phyloP scores from a whole-genome alignment of 2,113 vertebrate genomes.

The Hemicordylus capensis region DNA sequence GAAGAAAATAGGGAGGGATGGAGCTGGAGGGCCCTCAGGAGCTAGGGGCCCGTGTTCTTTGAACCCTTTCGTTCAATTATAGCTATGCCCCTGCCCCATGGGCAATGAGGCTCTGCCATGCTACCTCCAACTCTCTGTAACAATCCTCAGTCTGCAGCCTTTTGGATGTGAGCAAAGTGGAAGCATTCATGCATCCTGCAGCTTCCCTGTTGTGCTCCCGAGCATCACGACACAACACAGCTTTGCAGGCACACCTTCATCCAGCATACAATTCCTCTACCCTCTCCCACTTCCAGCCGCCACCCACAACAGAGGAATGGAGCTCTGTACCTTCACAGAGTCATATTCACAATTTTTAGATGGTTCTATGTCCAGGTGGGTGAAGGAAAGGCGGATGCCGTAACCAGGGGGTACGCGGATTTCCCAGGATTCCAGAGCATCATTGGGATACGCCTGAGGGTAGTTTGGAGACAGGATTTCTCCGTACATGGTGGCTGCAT shows the following conservation, averaged over 20 bases:
- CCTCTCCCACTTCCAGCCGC: no score
- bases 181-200: background rate
- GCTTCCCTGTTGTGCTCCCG: background rate
- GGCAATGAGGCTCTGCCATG: background rate
- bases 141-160: no score
- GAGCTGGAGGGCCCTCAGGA: no score
- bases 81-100: background rate
- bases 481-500: slow-evolving; percentile 75
- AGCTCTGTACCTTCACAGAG: slow-evolving; percentile 79
- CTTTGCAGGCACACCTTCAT: background rate
- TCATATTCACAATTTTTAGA: slow-evolving; percentile 88
- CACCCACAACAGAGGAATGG: background rate
- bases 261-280: background rate
- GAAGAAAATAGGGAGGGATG: no score
- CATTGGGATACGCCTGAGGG: slow-evolving; percentile 84
- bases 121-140: no score
- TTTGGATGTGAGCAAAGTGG: background rate
- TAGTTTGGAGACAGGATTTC: slow-evolving; percentile 91
- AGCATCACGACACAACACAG: background rate
- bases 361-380: slow-evolving; percentile 88
- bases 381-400: slow-evolving; percentile 82
- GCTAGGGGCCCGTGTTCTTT: no score
- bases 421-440: slow-evolving; percentile 80
- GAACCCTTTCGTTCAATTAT: no score
- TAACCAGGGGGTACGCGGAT: slow-evolving; percentile 84